Percentiles rank a stretch among this genome's conserved stretches.
phyloP scores from a whole-genome alignment of 2,888 invertebrate genomes.

The Trissoscelio sp. region DNA sequence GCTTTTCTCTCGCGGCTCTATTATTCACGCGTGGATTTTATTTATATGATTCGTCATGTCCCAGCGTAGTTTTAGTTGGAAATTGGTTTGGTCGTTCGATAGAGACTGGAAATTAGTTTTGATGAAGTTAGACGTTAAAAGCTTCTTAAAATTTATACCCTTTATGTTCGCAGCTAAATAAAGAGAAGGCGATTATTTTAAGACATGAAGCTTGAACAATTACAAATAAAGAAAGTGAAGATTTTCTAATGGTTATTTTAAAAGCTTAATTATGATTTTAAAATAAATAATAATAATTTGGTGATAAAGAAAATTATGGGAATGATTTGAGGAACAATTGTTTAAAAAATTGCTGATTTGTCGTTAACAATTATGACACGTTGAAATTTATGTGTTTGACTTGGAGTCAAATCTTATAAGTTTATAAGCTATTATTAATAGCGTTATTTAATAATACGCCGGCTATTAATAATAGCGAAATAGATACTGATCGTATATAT shows the following conservation, averaged over 20 bases:
- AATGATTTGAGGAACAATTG: too few species aligned
- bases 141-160: not conserved
- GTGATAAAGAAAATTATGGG: too few species aligned
- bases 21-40: conserved; percentile 24
- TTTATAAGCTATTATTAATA: conserved; percentile 8
- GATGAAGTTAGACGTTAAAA: conserved; percentile 11
- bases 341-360: not conserved
- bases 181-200: not conserved
- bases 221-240: too few species aligned
- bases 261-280: too few species aligned
- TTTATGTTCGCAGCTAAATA: not conserved
- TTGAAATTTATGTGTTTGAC: conserved; percentile 4
- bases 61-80: not conserved
- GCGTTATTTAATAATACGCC: conserved; percentile 8
- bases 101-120: conserved; percentile 4
- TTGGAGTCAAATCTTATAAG: not conserved
- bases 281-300: too few species aligned
- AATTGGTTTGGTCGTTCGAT: conserved; percentile 17
- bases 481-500: conserved; percentile 13
- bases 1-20: conserved; percentile 21
- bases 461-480: conserved; percentile 13
- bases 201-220: too few species aligned
- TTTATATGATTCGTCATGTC: conserved; percentile 37
- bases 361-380: not conserved
- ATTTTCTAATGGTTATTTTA: too few species aligned